Evolutionary conservation across 1,140 invertebrate genomes (phyloP).

Genomic region (Heliconius himera): DNA sequence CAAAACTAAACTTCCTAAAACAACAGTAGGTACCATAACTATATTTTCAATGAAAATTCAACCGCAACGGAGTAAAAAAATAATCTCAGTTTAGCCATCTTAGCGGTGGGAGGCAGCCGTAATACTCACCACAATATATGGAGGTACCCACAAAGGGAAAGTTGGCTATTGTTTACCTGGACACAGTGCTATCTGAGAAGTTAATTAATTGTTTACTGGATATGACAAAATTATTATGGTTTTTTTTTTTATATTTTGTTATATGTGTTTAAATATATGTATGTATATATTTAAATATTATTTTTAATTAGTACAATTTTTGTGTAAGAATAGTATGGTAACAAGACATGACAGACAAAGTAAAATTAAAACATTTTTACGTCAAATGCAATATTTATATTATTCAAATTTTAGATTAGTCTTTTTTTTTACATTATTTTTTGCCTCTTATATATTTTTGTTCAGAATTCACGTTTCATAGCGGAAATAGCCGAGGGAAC

Average conservation of each 20-base stretch:
- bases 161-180: conserved; percentile 66
- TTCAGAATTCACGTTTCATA: no score
- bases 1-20: not conserved
- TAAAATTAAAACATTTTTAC: no score
- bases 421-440: no score
- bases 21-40: not conserved
- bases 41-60: conserved; percentile 2
- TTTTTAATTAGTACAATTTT: no score
- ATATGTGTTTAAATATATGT: not conserved
- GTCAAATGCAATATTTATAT: no score
- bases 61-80: conserved; percentile 2
- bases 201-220: conserved; percentile 43
- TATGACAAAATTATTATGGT: not conserved
- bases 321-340: no score
- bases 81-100: conserved; percentile 26
- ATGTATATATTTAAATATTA: not conserved
- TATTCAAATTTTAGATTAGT: no score
- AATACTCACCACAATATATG: conserved; percentile 37
- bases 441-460: no score
- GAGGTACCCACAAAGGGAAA: conserved; percentile 56
- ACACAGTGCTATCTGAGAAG: conserved; percentile 36
- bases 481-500: no score
- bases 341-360: no score
- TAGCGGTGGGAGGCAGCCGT: conserved; percentile 17
- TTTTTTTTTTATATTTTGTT: no score